Conservation (phyloP, 2,113 vertebrate species). For the Campylomormyrus tamandua region DNA sequence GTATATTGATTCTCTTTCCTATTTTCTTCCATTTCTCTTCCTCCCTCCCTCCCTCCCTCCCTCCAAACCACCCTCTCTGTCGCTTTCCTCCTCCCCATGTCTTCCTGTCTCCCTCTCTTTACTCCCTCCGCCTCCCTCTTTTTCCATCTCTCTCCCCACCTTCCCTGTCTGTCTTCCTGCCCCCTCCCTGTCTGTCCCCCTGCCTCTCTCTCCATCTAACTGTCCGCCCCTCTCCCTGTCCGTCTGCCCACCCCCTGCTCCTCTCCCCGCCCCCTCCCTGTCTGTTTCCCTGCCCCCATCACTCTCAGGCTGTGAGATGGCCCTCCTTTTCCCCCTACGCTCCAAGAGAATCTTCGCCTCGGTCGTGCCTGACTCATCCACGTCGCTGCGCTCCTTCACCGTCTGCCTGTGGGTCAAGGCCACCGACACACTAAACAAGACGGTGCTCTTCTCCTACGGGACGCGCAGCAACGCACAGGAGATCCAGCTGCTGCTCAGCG, state of each 20-base stretch:
- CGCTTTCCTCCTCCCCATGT: not conserved
- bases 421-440: slow-evolving; percentile 73
- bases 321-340: slow-evolving; percentile 87
- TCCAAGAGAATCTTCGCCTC: slow-evolving; percentile 79
- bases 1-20: not conserved
- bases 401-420: slow-evolving; percentile 83
- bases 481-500: slow-evolving; percentile 77
- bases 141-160: not conserved
- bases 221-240: not conserved
- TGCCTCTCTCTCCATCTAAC: not conserved
- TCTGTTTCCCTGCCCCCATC: not conserved
- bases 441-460: slow-evolving; percentile 83
- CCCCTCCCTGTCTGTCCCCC: not conserved
- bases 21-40: not conserved
- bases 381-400: slow-evolving; percentile 69
- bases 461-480: slow-evolving; percentile 78
- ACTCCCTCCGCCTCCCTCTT: not conserved
- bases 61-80: not conserved
- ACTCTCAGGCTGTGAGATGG: slow-evolving; percentile 76
- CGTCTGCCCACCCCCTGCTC: not conserved
- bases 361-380: slow-evolving; percentile 56
- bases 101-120: not conserved
- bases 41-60: not conserved
- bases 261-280: not conserved
- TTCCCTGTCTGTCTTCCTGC: too few species aligned